phyloP scores from a whole-genome alignment of 2,113 vertebrate genomes.

The Polyodon spathula region DNA sequence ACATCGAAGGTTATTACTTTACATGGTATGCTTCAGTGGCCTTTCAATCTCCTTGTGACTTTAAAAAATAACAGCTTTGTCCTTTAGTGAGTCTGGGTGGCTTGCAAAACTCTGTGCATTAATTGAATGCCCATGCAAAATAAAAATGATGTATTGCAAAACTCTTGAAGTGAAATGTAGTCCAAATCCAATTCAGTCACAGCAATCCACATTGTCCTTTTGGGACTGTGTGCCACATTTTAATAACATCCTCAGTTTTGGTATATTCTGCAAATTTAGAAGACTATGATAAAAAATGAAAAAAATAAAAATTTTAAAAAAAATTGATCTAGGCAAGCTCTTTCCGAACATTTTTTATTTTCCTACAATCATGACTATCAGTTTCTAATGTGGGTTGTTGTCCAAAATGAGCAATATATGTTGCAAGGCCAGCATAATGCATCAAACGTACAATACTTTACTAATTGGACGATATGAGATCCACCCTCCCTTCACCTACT shows the following conservation, averaged over 20 bases:
- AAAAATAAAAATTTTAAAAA: too few species aligned
- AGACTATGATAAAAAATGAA: too few species aligned
- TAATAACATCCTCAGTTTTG: too few species aligned
- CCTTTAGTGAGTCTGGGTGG: neutral
- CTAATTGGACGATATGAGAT: neutral
- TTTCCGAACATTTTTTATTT: too few species aligned
- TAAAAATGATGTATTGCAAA: neutral
- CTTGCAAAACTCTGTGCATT: neutral
- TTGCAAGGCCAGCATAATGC: neutral
- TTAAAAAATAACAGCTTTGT: neutral
- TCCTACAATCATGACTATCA: neutral
- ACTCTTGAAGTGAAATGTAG: too few species aligned
- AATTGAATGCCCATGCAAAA: neutral
- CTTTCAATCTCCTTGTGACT: neutral
- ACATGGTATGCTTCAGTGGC: too few species aligned
- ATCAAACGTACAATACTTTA: neutral
- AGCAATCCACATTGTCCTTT: too few species aligned
- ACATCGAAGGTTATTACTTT: neutral
- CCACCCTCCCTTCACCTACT: neutral
- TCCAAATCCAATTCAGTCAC: too few species aligned
- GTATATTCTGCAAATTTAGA: too few species aligned
- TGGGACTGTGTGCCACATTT: too few species aligned
- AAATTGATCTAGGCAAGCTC: too few species aligned
- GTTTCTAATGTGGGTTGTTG: neutral
- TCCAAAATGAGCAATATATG: neutral